Percentiles rank a stretch among this genome's conserved stretches.
phyloP scores from a whole-genome alignment of 1,140 invertebrate species.

The Drosophila nannoptera region DNA sequence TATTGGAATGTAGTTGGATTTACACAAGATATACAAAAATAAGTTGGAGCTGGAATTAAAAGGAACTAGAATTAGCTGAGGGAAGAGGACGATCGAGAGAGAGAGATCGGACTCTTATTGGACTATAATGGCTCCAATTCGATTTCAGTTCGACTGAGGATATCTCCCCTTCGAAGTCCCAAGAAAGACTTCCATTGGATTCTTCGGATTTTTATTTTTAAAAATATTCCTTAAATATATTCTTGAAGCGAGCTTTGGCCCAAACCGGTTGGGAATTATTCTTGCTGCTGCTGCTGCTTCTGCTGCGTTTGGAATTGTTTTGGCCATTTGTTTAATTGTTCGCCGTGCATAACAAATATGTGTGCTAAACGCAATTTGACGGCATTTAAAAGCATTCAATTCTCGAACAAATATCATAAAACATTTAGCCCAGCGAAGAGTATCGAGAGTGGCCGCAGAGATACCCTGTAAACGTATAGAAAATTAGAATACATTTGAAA shows the following conservation, averaged over 20 bases:
- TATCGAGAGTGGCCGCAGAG: not conserved
- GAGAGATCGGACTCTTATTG: too few relatives aligned
- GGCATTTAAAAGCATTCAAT: constrained; percentile 49
- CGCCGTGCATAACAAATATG: constrained; percentile 4
- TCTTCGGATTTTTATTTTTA: too few relatives aligned
- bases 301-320: not conserved
- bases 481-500: too few relatives aligned
- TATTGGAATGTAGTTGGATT: too few relatives aligned
- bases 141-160: too few relatives aligned
- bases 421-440: constrained; percentile 14
- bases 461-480: constrained; percentile 12
- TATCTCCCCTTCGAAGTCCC: too few relatives aligned
- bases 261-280: constrained; percentile 37
- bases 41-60: too few relatives aligned
- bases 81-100: too few relatives aligned
- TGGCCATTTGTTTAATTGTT: not conserved
- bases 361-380: constrained; percentile 27
- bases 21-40: too few relatives aligned
- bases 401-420: constrained; percentile 10
- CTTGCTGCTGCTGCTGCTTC: not conserved
- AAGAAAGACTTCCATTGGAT: too few relatives aligned
- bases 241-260: not conserved
- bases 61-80: too few relatives aligned
- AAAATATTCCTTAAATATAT: not conserved
- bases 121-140: too few relatives aligned